Percentiles rank a stretch among this genome's conserved stretches.
phyloP scores from a whole-genome alignment of 2,888 invertebrate genomes.

The Tetranychus truncatus region DNA sequence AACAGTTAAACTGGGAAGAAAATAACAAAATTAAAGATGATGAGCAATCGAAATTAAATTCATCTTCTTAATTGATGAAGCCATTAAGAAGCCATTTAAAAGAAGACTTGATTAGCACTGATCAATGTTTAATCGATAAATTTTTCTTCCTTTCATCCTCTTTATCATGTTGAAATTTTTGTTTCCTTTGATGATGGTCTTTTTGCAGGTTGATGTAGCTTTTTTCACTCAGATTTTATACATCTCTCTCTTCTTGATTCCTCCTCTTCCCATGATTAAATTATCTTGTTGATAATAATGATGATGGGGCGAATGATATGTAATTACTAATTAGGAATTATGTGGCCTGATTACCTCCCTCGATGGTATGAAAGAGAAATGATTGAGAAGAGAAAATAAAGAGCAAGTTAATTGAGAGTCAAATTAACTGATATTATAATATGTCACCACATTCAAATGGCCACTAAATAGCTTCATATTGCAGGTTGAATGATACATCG shows the following conservation, averaged over 20 bases:
- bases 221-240: too few species aligned
- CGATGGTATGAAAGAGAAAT: not conserved
- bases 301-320: not conserved
- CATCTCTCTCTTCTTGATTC: too few species aligned
- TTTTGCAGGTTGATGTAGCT: too few species aligned
- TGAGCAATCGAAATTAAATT: not conserved
- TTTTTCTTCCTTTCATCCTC: not conserved
- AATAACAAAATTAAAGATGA: not conserved
- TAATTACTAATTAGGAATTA: not conserved
- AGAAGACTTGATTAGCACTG: not conserved
- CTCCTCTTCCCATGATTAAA: not conserved
- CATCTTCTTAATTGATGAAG: not conserved
- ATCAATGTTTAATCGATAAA: not conserved
- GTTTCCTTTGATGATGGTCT: not conserved
- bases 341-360: not conserved
- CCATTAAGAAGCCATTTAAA: not conserved
- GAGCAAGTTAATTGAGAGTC: not conserved
- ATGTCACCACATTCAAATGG: too few species aligned
- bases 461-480: too few species aligned
- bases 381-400: not conserved
- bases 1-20: not conserved
- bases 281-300: not conserved
- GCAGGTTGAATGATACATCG: too few species aligned
- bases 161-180: not conserved
- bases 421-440: not conserved